These are phyloP conservation scores for Ammodramus savannarum DNA, from an alignment of 2,113 vertebrate genomes.

Conservation along the genomic window DNA sequence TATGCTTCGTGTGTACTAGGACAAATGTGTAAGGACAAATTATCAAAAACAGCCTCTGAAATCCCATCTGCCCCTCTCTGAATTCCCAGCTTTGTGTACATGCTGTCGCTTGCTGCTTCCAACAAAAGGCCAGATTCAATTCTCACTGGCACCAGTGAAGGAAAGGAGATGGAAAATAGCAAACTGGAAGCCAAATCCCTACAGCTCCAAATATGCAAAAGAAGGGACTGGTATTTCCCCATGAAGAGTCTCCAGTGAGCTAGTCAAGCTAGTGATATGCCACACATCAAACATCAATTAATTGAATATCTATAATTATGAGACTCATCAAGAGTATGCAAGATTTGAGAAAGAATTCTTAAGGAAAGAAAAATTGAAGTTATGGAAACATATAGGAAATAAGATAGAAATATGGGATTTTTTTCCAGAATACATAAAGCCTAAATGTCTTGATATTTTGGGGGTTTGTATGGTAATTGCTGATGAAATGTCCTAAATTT, in stretches of 20 bases:
- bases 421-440: background rate
- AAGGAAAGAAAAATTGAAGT: background rate
- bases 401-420: background rate
- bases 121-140: background rate
- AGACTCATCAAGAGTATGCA: background rate
- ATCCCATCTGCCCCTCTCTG: conserved; percentile 39
- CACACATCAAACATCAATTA: background rate
- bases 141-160: background rate
- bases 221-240: background rate
- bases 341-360: background rate
- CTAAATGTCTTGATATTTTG: background rate
- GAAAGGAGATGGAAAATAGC: conserved; percentile 1
- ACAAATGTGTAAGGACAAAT: conserved; percentile 54
- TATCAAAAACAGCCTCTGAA: conserved; percentile 47
- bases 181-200: background rate
- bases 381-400: background rate
- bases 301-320: background rate
- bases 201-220: background rate
- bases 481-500: background rate
- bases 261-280: background rate
- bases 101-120: background rate
- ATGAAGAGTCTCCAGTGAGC: background rate
- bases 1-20: background rate
- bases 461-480: background rate
- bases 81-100: conserved; percentile 30